Percentiles rank a stretch among this genome's conserved stretches.
These are phyloP conservation scores for Scaptomyza flava DNA, from an alignment of 2,888 invertebrate genomes.

Conservation along the genomic window DNA sequence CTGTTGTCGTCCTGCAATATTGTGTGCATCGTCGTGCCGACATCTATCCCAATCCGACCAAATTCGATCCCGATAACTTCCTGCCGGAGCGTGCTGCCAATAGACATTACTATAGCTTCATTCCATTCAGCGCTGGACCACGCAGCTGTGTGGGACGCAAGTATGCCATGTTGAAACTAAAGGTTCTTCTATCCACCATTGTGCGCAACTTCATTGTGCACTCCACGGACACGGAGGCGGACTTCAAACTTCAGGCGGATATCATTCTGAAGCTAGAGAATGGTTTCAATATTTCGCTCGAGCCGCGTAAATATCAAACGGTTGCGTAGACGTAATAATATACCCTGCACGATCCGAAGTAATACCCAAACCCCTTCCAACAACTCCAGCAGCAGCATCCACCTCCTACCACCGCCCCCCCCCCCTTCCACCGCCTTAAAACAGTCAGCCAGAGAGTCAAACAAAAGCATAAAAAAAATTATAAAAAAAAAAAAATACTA, in stretches of 20 bases:
- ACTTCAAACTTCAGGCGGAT: slow-evolving; percentile 89
- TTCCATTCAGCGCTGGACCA: slow-evolving; percentile 93
- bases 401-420: background rate
- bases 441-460: slow-evolving; percentile 65
- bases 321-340: slow-evolving; percentile 50
- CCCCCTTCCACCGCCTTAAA: background rate
- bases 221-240: slow-evolving; percentile 87
- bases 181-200: slow-evolving; percentile 89
- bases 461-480: slow-evolving; percentile 10
- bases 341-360: background rate
- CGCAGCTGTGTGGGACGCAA: slow-evolving; percentile 92
- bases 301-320: slow-evolving; percentile 85
- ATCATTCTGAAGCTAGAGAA: slow-evolving; percentile 90
- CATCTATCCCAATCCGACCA: slow-evolving; percentile 89
- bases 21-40: slow-evolving; percentile 88
- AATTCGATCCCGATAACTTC: slow-evolving; percentile 92
- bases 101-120: slow-evolving; percentile 91
- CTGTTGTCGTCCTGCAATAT: slow-evolving; percentile 88
- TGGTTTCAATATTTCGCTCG: slow-evolving; percentile 89
- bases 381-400: no score
- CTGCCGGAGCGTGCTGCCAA: slow-evolving; percentile 90
- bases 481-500: background rate
- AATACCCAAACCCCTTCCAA: background rate
- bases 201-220: slow-evolving; percentile 88
- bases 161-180: slow-evolving; percentile 92